A percentile compares a stretch with the other conserved stretches of the same genome.
phyloP scores from a whole-genome alignment of 2,113 vertebrate genomes.

The Petromus typicus region DNA sequence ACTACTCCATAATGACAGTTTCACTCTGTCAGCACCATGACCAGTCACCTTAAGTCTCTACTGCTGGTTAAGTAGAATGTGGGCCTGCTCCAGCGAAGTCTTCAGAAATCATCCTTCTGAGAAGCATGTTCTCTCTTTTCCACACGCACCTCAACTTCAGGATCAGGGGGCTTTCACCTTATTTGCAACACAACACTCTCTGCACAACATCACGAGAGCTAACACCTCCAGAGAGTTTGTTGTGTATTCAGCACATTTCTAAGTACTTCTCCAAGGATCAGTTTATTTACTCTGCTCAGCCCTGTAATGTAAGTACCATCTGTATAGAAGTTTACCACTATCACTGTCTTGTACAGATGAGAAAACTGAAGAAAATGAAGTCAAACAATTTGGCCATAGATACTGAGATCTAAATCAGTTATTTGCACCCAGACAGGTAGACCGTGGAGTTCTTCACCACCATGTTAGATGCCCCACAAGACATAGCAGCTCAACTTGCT shows the following conservation, averaged over 20 bases:
- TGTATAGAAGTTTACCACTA: neutral
- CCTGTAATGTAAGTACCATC: neutral
- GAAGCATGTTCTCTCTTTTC: neutral
- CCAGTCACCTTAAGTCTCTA: neutral
- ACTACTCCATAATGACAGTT: neutral
- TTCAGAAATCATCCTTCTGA: neutral
- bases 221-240: neutral
- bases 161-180: neutral
- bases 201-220: neutral
- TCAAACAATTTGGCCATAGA: neutral
- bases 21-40: neutral
- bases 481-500: neutral
- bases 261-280: neutral
- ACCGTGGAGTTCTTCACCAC: neutral
- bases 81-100: neutral
- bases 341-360: neutral
- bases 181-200: neutral
- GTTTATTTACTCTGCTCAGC: neutral
- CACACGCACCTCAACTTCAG: neutral
- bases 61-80: neutral
- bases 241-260: neutral
- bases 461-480: neutral
- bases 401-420: neutral
- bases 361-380: neutral
- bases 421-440: neutral